These are phyloP conservation scores for Drosophila suzukii DNA, from an alignment of 1,140 invertebrate genomes.

Conservation along the genomic window DNA sequence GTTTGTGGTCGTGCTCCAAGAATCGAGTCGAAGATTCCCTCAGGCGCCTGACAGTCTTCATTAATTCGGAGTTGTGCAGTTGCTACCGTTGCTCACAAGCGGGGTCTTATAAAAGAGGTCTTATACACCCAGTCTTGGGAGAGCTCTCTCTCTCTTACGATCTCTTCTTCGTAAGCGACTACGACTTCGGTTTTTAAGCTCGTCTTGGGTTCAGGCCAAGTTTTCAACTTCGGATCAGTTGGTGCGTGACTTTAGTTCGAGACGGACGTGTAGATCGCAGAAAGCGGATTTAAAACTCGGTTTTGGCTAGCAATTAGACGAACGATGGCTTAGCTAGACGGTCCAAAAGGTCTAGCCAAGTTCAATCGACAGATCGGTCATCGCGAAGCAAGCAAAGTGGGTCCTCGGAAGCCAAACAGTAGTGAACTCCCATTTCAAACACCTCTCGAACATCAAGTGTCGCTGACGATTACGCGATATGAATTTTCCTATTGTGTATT, in stretches of 20 bases:
- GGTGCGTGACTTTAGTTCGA: slow-evolving; percentile 59
- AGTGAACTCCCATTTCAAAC: neutral
- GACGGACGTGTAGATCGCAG: slow-evolving; percentile 36
- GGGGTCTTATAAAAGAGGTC: slow-evolving; percentile 9
- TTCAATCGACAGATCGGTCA: slow-evolving; percentile 47
- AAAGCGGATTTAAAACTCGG: neutral
- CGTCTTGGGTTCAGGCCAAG: slow-evolving; percentile 35
- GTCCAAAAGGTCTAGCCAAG: slow-evolving; percentile 64
- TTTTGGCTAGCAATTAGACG: slow-evolving; percentile 31
- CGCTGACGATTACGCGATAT: slow-evolving; percentile 71
- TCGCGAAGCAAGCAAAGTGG: neutral
- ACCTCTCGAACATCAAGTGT: slow-evolving; percentile 53
- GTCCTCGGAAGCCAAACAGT: neutral
- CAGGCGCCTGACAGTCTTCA: slow-evolving; percentile 35
- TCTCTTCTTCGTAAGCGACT: neutral
- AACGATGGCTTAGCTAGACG: slow-evolving; percentile 71
- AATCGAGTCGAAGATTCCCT: slow-evolving; percentile 15
- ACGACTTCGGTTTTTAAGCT: slow-evolving; percentile 11
- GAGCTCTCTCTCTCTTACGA: neutral
- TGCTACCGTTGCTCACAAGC: slow-evolving; percentile 2
- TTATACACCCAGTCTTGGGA: neutral
- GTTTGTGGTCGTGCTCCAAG: slow-evolving; percentile 5
- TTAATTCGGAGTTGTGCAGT: slow-evolving; percentile 16
- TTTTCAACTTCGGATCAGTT: slow-evolving; percentile 53
- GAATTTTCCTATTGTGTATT: slow-evolving; percentile 60